Base-by-base conservation (phyloP, 2,797 vertebrate species). In the Enteromius radiatus region DNA sequence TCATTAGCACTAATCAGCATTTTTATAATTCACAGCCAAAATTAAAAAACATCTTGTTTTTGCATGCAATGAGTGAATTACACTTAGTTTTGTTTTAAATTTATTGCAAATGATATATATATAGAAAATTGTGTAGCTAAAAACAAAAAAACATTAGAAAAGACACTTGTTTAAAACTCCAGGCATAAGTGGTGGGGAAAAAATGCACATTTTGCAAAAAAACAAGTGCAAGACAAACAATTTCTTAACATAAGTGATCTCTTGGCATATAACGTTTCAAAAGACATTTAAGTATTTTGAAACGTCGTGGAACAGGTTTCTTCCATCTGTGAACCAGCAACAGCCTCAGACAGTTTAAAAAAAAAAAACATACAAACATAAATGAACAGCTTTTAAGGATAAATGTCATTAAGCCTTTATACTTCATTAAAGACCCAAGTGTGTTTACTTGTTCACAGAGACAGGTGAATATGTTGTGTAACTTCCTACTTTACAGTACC, bases 81-180 rank as follows among this genome's bases (percentile, higher is more conserved):
- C 10, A 10, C 3, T 1, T 38, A 38, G 7, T 8, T 45, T 41
- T 36, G 3, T 41, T 69, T 56, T 45, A 2, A 1, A 49, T 74
- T 81, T 64, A 81, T 81, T 81, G 17, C n/a, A 75, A 54, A n/a
- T 31, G 80, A 75, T 26, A 54, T 12, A 19, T n/a, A 23, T 38
- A 21, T 74, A 82, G 45, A 81, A 67, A 67, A 67, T 3, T 43
- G 47, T 15, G 45, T 23, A 23, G 36, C 36, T 67, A 67, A 52
- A 71, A 15, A 43, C 10, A 78, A 36, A 65, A 65, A 9, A 65
- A 81, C 45, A 28, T 77, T 76, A 64, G n/a, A 74, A 64, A 64
- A 82, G 61, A 82, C 43, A 81, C 11, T 14, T 10, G 9, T 52
- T 19, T 65, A 5, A 81, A 75, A 81, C 68, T 11, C 68, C 43